A percentile compares a stretch with the other conserved stretches of the same genome.
phyloP scores from a whole-genome alignment of 64 coral and sea anemone genomes.

The Montipora capricornis region DNA sequence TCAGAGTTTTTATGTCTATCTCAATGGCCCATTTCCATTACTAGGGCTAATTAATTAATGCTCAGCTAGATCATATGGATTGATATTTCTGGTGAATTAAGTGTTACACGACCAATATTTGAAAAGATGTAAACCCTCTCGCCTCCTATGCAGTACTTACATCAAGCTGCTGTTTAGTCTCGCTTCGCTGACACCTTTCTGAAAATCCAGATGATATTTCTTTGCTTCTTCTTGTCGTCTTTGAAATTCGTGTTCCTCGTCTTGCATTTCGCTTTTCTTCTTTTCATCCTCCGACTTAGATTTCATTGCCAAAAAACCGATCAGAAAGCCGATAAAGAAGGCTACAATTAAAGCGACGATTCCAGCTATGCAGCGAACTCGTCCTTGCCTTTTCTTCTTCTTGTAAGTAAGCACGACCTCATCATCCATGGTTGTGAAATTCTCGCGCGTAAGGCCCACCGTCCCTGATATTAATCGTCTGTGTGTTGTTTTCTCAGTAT shows the following conservation, averaged over 20 bases:
- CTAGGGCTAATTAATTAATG: no score
- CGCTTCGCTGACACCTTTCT: slow-evolving; percentile 21
- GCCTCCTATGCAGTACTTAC: background rate
- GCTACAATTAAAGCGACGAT: slow-evolving; percentile 48
- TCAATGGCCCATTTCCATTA: no score
- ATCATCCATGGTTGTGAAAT: slow-evolving; percentile 5
- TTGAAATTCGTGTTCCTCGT: background rate
- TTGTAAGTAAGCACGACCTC: slow-evolving; percentile 13
- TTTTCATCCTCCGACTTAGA: background rate
- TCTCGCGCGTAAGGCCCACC: no score
- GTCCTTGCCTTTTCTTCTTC: slow-evolving; percentile 46
- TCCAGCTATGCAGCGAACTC: slow-evolving; percentile 47
- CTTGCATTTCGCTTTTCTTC: background rate
- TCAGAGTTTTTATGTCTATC: no score
- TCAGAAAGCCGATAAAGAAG: slow-evolving; percentile 70
- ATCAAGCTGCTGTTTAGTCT: slow-evolving; percentile 46
- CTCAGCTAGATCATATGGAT: no score
- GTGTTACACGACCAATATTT: no score
- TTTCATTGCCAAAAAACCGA: slow-evolving; percentile 65
- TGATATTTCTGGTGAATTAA: background rate
- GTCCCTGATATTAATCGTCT: no score
- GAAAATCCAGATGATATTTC: slow-evolving; percentile 20
- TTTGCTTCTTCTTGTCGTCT: background rate
- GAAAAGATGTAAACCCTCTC: no score
- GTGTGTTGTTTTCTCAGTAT: no score